A percentile compares a stretch with the other conserved stretches of the same genome.
These are phyloP conservation scores for Poicephalus gulielmi DNA, from an alignment of 2,113 vertebrate species.

Conservation along the genomic window DNA sequence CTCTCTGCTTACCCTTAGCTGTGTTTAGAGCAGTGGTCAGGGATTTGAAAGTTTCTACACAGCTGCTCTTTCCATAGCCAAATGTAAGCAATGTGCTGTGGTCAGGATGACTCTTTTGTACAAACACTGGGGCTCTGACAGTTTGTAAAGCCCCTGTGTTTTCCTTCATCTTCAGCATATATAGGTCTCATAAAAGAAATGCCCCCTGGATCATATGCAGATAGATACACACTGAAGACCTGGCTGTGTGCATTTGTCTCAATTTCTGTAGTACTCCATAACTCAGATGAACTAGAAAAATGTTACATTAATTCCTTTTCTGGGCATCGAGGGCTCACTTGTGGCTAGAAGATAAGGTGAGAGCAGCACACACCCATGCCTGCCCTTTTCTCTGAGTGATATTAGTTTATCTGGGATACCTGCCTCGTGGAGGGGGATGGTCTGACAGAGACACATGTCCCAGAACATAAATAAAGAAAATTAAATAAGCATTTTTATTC, in stretches of 20 bases:
- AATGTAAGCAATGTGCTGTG: rapidly evolving
- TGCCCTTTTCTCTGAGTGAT: constrained; percentile 9
- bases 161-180: not conserved
- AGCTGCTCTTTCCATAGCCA: not conserved
- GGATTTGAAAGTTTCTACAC: not conserved
- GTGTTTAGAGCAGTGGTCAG: not conserved
- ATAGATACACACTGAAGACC: not conserved
- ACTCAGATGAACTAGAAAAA: not conserved
- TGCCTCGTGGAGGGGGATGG: constrained; percentile 24
- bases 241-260: not conserved
- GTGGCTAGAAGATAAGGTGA: constrained; percentile 53
- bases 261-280: not conserved
- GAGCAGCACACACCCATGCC: not conserved
- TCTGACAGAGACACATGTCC: not conserved
- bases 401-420: constrained; percentile 44
- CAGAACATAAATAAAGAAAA: not conserved
- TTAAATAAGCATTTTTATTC: not conserved
- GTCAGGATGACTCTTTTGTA: not conserved
- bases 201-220: not conserved
- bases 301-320: not conserved
- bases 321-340: not conserved
- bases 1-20: not conserved
- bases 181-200: not conserved
- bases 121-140: not conserved
- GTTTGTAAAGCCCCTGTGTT: not conserved